Base-by-base conservation (phyloP, 2,888 invertebrate species). In the Leucania comma region DNA sequence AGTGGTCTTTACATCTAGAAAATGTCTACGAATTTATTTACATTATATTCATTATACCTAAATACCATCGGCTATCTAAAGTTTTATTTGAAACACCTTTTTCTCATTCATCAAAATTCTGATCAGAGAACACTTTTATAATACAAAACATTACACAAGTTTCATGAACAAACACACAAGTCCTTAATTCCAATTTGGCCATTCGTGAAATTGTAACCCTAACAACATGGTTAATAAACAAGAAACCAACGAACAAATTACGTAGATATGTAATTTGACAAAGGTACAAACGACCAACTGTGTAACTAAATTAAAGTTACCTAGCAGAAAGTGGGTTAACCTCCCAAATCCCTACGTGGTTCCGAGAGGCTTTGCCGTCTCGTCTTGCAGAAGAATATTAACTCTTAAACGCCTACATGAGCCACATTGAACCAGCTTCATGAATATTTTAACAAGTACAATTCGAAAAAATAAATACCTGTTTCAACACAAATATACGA, bases 281-380 rank as follows among this genome's bases (percentile, higher is more conserved):
- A 82, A 85, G 87, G 83, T 82, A 88, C 81, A 87, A 84, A 82
- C 81, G 85, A 72, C 81, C 77, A 79, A 78, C 80, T 81, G 58
- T 71, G 75, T 84, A 88, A 88, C 86, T 84, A 86, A 83, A 87
- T 88, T 87, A 88, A 86, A 87, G 79, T 84, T 83, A 82, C 82
- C 72, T 81, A 74, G 75, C 78, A 80, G 81, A 82, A 86, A 84
- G 83, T 86, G 79, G 85, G 85, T 86, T 86, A 82, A 82, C 81
- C 82, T 75, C 70, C 77, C 78, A 74, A 85, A 87, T 85, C 84
- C 84, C 82, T 76, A 66, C 75, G 80, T 81, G 75, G 82, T 78
- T 70, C 71, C 56, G 75, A 67, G 69, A 81, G 70, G 82, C 77
- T 82, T 78, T 73, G 70, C 74, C 75, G 80, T 81, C 78, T 85